A percentile compares a stretch with the other conserved stretches of the same genome.
These are phyloP conservation scores for Ceratina calcarata DNA, from an alignment of 1,140 invertebrate species.

Conservation along the genomic window DNA sequence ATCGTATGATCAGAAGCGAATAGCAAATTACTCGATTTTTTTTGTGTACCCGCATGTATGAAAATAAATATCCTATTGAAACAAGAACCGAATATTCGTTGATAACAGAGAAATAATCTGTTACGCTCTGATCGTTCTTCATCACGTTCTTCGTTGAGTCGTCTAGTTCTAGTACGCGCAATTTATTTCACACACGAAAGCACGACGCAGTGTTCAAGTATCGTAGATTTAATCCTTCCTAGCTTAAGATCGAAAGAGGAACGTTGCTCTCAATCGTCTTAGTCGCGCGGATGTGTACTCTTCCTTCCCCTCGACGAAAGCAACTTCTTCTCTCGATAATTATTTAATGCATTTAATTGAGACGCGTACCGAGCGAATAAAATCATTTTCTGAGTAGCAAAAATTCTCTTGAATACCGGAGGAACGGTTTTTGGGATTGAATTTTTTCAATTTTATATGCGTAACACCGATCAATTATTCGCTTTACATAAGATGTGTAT, in stretches of 20 bases:
- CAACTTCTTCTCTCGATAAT: constrained; percentile 23
- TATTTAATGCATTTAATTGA: constrained; percentile 39
- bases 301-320: not conserved
- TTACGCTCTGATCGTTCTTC: constrained; percentile 18
- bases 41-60: not conserved
- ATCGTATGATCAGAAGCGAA: constrained; percentile 1
- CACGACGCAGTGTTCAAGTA: constrained; percentile 36
- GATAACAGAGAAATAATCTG: constrained; percentile 9
- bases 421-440: constrained; percentile 10
- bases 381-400: not conserved
- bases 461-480: not conserved
- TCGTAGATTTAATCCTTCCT: constrained; percentile 19
- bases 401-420: constrained; percentile 18
- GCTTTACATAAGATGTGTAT: not conserved
- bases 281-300: not conserved
- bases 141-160: constrained; percentile 14
- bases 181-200: constrained; percentile 24
- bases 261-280: too few species aligned
- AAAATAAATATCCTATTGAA: not conserved
- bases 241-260: constrained; percentile 29
- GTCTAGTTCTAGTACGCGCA: constrained; percentile 17
- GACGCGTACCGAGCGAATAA: constrained; percentile 16
- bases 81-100: not conserved
- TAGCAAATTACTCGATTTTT: constrained; percentile 8
- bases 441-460: constrained; percentile 37